phyloP scores from a whole-genome alignment of 2,888 invertebrate genomes.

The Eumerus sabulonum region DNA sequence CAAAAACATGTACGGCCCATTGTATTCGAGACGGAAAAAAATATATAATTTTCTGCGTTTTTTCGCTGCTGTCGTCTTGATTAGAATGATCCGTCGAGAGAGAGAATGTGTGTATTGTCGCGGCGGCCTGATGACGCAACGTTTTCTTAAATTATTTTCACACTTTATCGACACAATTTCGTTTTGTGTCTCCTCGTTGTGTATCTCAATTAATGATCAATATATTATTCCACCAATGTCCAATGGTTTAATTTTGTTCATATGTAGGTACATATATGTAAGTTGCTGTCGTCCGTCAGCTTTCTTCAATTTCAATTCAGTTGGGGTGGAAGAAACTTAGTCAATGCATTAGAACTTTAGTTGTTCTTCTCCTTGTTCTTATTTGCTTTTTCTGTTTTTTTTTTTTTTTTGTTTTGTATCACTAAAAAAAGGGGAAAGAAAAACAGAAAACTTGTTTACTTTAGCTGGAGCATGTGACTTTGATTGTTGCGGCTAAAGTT shows the following conservation, averaged over 20 bases:
- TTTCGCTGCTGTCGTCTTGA: constrained; percentile 58
- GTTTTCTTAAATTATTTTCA: constrained; percentile 53
- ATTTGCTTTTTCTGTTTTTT: constrained; percentile 13
- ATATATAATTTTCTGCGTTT: constrained; percentile 18
- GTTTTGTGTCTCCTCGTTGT: constrained; percentile 19
- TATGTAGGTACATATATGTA: neutral
- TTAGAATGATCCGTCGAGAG: constrained; percentile 62
- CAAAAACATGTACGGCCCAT: constrained; percentile 37
- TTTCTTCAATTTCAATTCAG: neutral
- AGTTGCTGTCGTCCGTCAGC: too few relatives aligned
- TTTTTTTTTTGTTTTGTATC: constrained; percentile 22
- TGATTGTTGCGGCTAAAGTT: constrained; percentile 41
- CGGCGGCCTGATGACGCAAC: constrained; percentile 57
- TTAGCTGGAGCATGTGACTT: constrained; percentile 57
- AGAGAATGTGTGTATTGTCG: constrained; percentile 42
- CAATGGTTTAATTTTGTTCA: constrained; percentile 37
- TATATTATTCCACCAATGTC: constrained; percentile 47
- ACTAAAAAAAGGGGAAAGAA: too few relatives aligned
- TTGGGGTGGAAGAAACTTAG: neutral
- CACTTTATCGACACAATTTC: constrained; percentile 44
- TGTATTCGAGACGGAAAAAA: constrained; percentile 43
- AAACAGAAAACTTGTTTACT: constrained; percentile 64
- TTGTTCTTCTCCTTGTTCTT: neutral
- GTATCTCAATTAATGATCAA: constrained; percentile 51
- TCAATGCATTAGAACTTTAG: neutral